Evolutionary conservation across 2,888 invertebrate genomes (phyloP), one percentile per base, ranked within the genome.

Genomic region (Coenonympha glycerion): DNA sequence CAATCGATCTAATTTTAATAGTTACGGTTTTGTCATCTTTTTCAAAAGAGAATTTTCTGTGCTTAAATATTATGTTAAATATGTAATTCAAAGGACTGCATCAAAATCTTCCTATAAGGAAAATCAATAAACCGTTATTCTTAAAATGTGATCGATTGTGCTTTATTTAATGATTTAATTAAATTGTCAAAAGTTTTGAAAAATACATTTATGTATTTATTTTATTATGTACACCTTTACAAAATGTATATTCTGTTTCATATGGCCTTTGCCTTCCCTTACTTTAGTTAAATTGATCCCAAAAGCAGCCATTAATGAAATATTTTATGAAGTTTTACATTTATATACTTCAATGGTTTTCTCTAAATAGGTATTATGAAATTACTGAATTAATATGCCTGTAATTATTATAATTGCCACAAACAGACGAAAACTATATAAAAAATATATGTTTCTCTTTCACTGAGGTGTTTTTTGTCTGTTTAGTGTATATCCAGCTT

Each of bases 251-350:
- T 13, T 33, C 21, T 31, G 33, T 41, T 41, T 24, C 24, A 16
- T 28, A 13, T 18, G 28, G 6, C n/a, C 16, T 31, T 42, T 30
- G 26, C 15, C 28, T 13, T 30, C 11, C 3, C 3, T n/a, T 26
- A 28, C 28, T 3, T 11, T n/a, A 64, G 61, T 63, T 67, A 62
- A 59, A 65, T 76, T 81, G 82, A 79, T 83, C 81, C 84, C 83
- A 80, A 76, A 76, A 77, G 73, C 64, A 69, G 76, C 73, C 76
- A 74, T n/a, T n/a, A n/a, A n/a, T 75, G 76, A 74, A 72, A 63
- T 11, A 3, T 4, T 5, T 6, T n/a, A 19, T 21, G 21, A 19
- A 28, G 9, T 24, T 6, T 37, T 49, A 24, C 24, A 22, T 39
- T 24, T 39, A 15, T 24, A 15, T 39, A 8, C 24, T 13, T 24